Conservation (phyloP, 2,113 vertebrate species). For the Rhinopomastus cyanomelas region DNA sequence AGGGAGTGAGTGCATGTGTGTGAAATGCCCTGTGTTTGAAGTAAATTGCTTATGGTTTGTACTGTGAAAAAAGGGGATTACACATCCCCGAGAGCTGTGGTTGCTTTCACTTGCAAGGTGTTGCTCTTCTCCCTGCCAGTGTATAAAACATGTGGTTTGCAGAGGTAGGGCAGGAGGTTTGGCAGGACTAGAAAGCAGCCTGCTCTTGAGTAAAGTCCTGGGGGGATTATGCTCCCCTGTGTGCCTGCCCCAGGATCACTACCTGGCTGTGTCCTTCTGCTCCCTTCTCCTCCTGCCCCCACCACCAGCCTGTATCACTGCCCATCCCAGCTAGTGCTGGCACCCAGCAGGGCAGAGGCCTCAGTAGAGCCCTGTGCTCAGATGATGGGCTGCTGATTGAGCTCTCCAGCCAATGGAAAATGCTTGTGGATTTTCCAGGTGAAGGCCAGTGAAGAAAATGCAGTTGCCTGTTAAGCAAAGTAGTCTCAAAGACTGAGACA, state of each 20-base stretch:
- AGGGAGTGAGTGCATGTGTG: too few species aligned
- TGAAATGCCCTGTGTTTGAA: neutral
- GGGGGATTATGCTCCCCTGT: neutral
- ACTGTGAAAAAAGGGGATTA: neutral
- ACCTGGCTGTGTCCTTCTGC: rapidly evolving
- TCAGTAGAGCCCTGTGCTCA: neutral
- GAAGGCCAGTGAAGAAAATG: rapidly evolving
- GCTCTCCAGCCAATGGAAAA: rapidly evolving
- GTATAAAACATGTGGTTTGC: neutral
- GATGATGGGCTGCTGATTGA: rapidly evolving
- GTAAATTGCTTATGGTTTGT: neutral
- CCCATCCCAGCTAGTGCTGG: neutral
- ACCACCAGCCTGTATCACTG: rapidly evolving
- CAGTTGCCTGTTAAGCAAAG: neutral
- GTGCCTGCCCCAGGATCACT: neutral
- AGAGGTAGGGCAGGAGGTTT: neutral
- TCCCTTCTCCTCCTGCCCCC: neutral
- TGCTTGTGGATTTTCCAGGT: rapidly evolving
- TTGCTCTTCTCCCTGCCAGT: neutral
- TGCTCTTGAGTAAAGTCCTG: neutral
- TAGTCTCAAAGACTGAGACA: neutral
- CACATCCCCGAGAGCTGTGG: neutral
- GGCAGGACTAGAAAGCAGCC: neutral
- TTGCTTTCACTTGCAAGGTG: neutral
- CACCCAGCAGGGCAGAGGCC: rapidly evolving